Conservation (phyloP, 2,113 vertebrate genomes). For the Eulemur macaco region DNA sequence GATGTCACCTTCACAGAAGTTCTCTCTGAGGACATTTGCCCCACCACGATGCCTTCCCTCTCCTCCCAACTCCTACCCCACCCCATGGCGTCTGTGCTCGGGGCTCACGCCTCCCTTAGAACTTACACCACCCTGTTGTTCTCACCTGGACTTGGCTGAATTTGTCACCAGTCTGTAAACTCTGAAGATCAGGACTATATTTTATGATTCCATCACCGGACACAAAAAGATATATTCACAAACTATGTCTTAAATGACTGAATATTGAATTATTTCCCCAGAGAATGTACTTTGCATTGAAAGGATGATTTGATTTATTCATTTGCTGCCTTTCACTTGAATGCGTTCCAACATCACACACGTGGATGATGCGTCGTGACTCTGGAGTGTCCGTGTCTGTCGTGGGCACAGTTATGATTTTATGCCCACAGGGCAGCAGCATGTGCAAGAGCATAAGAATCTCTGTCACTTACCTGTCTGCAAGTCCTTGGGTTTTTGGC, state of each 20-base stretch:
- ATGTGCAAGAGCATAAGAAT: rapidly evolving
- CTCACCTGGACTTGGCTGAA: neutral
- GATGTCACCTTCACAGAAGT: neutral
- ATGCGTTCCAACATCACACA: neutral
- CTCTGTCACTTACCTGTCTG: no score
- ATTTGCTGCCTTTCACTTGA: neutral
- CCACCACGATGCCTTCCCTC: neutral
- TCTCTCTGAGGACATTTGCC: neutral
- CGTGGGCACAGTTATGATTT: rapidly evolving
- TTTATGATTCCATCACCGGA: neutral
- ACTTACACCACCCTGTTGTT: rapidly evolving
- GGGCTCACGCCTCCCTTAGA: neutral
- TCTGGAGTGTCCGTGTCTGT: neutral
- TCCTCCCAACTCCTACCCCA: neutral
- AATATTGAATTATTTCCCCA: neutral
- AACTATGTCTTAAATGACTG: neutral
- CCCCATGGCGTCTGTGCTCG: rapidly evolving
- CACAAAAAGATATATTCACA: neutral
- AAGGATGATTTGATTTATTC: neutral
- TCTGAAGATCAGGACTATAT: neutral
- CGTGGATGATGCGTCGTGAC: rapidly evolving
- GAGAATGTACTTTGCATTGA: neutral
- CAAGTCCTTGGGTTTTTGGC: neutral
- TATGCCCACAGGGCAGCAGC: neutral
- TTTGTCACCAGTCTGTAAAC: neutral